Base-by-base conservation (phyloP, 2,113 vertebrate species). In the Nothoprocta perdicaria region DNA sequence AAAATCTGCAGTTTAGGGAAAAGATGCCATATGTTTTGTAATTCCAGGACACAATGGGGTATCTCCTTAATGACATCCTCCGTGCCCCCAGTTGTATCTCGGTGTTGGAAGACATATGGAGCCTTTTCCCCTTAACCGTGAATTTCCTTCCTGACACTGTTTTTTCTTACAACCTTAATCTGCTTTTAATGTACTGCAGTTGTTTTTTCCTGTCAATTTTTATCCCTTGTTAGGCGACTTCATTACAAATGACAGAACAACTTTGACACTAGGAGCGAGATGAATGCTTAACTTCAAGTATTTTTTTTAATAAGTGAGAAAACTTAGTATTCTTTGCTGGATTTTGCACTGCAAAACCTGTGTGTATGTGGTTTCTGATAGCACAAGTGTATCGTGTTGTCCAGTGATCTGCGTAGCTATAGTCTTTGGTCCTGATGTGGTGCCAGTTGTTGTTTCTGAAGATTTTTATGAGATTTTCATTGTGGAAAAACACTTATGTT, bases 121-220 rank as follows among this genome's bases (percentile, higher is more conserved):
- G 72, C 38, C 41, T 93, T 95, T 95, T 27, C 89, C 66, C 82
- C 89, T 95, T 87, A 91, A 85, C 45, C 90, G 78, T 94, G 96
- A 96, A 90, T 96, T 95, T 97, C 93, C 85, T 96, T 96, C 82
- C 94, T 94, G 96, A 71, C 93, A 92, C 94, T 71, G 71, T 92
- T 97, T 97, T 96, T 95, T 93, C 95, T 93, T 95, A 94, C 94
- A 97, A 95, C 94, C 94, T 97, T 98, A 97, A 97, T 97, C 96
- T 97, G 95, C 96, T 97, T 97, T 97, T 97, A 98, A 97, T 97
- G 97, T 94, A 94, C 94, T 95, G 91, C 89, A 92, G 80, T 94
- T 96, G 86, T 96, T 95, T 97, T 86, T 90, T 95, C 79, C 86
- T 92, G 92, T 95, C 95, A 96, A 94, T 97, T 91, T 94, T 97